A percentile compares a stretch with the other conserved stretches of the same genome.
Conservation (phyloP, 1,140 invertebrate genomes). For the Diorhabda carinulata region DNA sequence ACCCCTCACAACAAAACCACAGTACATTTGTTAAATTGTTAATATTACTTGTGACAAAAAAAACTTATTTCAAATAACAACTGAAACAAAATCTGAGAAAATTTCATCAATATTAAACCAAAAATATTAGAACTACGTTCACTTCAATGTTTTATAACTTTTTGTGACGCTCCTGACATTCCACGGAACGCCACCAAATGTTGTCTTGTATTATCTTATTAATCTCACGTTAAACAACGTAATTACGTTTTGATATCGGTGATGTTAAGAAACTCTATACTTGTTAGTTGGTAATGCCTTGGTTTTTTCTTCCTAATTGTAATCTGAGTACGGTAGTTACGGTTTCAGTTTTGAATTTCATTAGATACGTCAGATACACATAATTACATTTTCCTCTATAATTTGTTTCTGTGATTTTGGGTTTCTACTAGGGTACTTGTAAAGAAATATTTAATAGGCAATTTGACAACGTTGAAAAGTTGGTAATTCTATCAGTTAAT, state of each 20-base stretch:
- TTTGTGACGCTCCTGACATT: neutral
- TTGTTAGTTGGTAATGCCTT: neutral
- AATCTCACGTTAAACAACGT: slow-evolving; percentile 17
- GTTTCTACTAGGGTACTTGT: too few relatives aligned
- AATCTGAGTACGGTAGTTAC: neutral
- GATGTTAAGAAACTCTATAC: neutral
- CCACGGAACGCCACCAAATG: slow-evolving; percentile 9
- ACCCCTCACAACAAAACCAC: too few relatives aligned
- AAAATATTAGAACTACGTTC: too few relatives aligned
- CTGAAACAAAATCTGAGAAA: too few relatives aligned
- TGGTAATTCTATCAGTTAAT: too few relatives aligned
- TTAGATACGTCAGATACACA: neutral
- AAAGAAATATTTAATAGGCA: too few relatives aligned
- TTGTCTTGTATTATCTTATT: slow-evolving; percentile 15
- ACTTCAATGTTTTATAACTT: too few relatives aligned
- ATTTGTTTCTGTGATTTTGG: neutral
- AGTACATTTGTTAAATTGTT: too few relatives aligned
- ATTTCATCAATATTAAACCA: too few relatives aligned
- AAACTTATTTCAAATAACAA: too few relatives aligned
- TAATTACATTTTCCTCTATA: neutral
- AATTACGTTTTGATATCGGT: slow-evolving; percentile 17
- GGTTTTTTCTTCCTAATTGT: slow-evolving; percentile 1
- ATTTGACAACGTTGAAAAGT: neutral
- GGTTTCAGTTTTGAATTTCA: neutral
- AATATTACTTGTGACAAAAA: too few relatives aligned